Conservation (phyloP, 2,888 invertebrate genomes). For the Drosophila anceps region DNA sequence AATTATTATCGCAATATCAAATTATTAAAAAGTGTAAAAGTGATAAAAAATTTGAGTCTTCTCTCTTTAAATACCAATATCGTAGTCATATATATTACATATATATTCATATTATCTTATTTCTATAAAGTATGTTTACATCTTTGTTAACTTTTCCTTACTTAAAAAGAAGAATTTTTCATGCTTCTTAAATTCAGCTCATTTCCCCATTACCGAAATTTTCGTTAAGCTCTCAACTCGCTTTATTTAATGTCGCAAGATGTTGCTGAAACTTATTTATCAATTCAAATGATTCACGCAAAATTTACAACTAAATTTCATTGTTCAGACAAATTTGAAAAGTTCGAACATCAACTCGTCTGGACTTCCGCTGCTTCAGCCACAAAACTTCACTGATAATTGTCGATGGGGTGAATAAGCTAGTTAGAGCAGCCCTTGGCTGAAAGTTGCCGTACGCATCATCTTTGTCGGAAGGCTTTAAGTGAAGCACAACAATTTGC, state of each 20-base stretch:
- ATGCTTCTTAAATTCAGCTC: background rate
- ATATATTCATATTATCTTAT: background rate
- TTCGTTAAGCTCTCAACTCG: background rate
- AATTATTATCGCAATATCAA: no score
- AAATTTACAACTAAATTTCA: conserved; percentile 2
- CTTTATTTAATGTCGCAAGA: background rate
- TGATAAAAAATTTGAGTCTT: no score
- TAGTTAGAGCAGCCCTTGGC: conserved; percentile 36
- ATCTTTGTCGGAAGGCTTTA: conserved; percentile 34
- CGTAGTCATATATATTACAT: no score
- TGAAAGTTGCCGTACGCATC: background rate
- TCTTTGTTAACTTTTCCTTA: background rate
- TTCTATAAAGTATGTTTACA: background rate
- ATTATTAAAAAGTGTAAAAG: no score
- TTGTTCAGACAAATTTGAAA: conserved; percentile 19
- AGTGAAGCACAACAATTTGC: conserved; percentile 33
- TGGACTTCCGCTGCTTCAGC: conserved; percentile 18
- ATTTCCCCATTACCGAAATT: background rate
- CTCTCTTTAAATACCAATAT: no score
- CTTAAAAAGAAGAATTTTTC: background rate
- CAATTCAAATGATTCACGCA: conserved; percentile 11
- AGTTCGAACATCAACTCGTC: conserved; percentile 27
- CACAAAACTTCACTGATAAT: conserved; percentile 32
- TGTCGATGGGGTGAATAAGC: conserved; percentile 11
- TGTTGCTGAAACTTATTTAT: background rate